Percentiles rank a stretch among this genome's conserved stretches.
These are phyloP conservation scores for Strix aluco DNA, from an alignment of 2,113 vertebrate species.

Conservation along the genomic window DNA sequence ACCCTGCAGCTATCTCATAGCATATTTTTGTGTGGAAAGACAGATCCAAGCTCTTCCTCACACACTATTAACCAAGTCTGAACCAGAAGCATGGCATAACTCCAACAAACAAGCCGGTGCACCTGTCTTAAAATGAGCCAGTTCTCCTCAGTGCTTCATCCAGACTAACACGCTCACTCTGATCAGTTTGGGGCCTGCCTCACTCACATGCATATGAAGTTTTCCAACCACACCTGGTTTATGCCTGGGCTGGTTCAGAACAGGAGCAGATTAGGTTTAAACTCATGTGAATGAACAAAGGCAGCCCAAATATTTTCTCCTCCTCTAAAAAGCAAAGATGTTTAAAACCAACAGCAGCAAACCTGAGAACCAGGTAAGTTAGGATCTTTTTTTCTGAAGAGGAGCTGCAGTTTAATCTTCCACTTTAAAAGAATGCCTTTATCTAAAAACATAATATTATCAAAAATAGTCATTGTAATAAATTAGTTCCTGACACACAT, in stretches of 20 bases:
- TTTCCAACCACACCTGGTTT: background rate
- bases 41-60: background rate
- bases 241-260: background rate
- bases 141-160: background rate
- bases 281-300: background rate
- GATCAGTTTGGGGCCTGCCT: background rate
- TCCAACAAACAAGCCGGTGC: background rate
- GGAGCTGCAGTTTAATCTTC: background rate
- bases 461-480: background rate
- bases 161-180: background rate
- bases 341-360: background rate
- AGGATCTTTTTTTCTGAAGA: background rate
- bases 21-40: background rate
- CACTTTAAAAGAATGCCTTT: background rate
- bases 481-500: background rate
- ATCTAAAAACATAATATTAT: background rate
- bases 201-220: rapidly evolving
- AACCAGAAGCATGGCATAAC: rapidly evolving
- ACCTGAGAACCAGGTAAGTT: background rate
- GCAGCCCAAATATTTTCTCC: background rate
- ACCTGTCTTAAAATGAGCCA: background rate
- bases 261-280: background rate
- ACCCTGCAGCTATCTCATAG: background rate
- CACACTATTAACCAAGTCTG: too few relatives aligned
- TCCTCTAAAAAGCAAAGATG: background rate